Base-by-base conservation (phyloP, 2,797 vertebrate species). In the Lycodopsis pacificus region DNA sequence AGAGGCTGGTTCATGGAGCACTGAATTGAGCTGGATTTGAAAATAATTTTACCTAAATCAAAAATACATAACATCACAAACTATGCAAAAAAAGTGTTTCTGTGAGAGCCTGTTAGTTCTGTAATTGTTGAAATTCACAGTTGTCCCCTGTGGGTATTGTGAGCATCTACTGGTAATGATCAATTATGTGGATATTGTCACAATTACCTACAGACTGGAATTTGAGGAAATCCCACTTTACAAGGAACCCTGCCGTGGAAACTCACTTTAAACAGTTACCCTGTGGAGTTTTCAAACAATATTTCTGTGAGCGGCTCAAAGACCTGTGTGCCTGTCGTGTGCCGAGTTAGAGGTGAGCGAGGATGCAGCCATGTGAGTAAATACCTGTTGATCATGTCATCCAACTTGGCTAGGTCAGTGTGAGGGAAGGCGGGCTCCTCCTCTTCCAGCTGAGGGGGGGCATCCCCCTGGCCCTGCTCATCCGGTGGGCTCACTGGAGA, bases 361-460 rank as follows among this genome's bases (percentile, higher is more conserved):
- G n/a, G n/a, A 65, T n/a, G 30, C 5, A 15, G 62, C 27, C 4
- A 48, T 27, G 48, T 1, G 48, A 71, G 57, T 64, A 68, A 66
- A 76, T 95, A 99, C 98, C 98, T 98, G 95, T 99, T 99, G 94
- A 99, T 99, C 98, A 99, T 99, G 95, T 99, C 98, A 96, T 99
- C 98, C 93, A 99, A 95, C 94, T 99, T 99, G 85, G 98, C 98
- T 94, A 99, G 95, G 94, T 99, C 98, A 89, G 98, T 97, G 92
- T 99, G 98, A 89, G 98, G 98, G 95, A 99, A 99, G 74, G 98
- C 97, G 69, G 98, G 98, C 93, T 99, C 98, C 95, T 99, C 98
- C 93, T 99, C 98, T 93, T 99, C 98, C 94, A 97, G 94, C 89
- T 97, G 98, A 79, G 97, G 96, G 77, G 97, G 95, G 38, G 95